phyloP scores from a whole-genome alignment of 2,888 invertebrate genomes.

The Rotaria socialis region DNA sequence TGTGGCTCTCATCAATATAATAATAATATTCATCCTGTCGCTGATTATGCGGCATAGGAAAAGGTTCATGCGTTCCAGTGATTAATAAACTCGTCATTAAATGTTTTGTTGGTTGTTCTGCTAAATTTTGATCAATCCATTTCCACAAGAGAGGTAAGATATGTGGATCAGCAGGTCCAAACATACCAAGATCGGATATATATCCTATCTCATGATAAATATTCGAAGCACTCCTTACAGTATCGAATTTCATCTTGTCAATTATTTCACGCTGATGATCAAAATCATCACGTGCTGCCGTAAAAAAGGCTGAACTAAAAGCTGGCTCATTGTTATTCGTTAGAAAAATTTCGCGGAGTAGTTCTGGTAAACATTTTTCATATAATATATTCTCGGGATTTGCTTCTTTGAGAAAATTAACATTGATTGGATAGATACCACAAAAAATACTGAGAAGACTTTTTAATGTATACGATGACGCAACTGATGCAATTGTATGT shows the following conservation, averaged over 20 bases:
- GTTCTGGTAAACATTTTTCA: slow-evolving; percentile 12
- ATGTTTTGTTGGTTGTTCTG: not conserved
- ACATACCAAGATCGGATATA: not conserved
- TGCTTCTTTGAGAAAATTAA: not conserved
- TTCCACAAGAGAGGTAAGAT: not conserved
- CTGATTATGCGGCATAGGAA: not conserved
- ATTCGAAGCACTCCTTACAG: not conserved
- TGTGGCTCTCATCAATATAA: not conserved
- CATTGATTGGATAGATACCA: not conserved
- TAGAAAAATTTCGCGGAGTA: not conserved
- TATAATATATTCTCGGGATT: not conserved
- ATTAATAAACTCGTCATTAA: not conserved
- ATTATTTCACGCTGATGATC: not conserved
- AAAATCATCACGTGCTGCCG: not conserved
- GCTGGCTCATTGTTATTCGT: not conserved
- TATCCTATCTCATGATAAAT: not conserved
- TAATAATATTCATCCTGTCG: not conserved
- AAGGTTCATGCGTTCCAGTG: slow-evolving; percentile 1
- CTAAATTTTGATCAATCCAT: not conserved
- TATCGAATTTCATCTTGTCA: not conserved
- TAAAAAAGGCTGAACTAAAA: not conserved
- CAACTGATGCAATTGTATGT: not conserved
- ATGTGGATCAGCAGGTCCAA: not conserved
- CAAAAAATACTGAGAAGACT: not conserved
- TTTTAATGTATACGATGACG: not conserved